phyloP scores from a whole-genome alignment of 1,140 invertebrate species.

The Dreissena polymorpha region DNA sequence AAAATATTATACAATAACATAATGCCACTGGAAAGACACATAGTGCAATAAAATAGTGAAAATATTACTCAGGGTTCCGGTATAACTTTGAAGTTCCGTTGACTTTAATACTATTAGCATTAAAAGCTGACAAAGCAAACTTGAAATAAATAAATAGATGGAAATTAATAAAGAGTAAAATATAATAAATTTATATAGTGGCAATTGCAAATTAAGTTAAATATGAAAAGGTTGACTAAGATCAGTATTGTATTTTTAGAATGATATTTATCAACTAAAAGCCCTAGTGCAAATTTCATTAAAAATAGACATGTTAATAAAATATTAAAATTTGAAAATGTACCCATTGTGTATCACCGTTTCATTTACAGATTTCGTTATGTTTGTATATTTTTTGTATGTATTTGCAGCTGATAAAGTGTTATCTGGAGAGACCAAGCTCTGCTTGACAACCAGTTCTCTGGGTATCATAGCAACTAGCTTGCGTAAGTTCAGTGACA shows the following conservation, averaged over 20 bases:
- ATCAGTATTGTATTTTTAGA: too few relatives aligned
- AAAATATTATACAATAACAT: neutral
- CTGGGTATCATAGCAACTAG: constrained; percentile 20
- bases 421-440: constrained; percentile 41
- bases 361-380: too few relatives aligned
- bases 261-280: too few relatives aligned
- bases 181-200: too few relatives aligned
- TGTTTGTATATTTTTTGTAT: neutral
- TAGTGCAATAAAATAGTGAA: neutral
- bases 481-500: constrained; percentile 35
- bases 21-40: neutral
- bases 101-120: neutral
- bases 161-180: too few relatives aligned
- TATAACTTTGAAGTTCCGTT: neutral
- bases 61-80: neutral
- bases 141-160: constrained; percentile 6
- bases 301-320: too few relatives aligned
- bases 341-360: too few relatives aligned
- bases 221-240: too few relatives aligned
- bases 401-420: constrained; percentile 44
- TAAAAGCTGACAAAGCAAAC: too few relatives aligned
- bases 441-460: constrained; percentile 51
- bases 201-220: too few relatives aligned
- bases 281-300: too few relatives aligned
- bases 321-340: too few relatives aligned